These are phyloP conservation scores for Oreochromis mossambicus DNA, from an alignment of 2,797 vertebrate species.

Conservation along the genomic window DNA sequence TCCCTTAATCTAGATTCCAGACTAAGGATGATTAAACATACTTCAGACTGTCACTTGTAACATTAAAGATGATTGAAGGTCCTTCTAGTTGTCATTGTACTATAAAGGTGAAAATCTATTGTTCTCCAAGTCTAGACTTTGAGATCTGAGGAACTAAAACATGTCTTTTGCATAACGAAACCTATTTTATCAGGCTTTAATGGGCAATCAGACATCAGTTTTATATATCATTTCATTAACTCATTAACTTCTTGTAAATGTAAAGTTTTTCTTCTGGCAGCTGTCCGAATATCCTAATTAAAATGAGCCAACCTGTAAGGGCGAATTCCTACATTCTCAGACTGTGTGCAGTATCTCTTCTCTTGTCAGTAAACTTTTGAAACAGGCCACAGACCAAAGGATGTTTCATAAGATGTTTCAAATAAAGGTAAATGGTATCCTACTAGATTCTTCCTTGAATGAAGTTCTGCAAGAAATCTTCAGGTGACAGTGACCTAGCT, in stretches of 20 bases:
- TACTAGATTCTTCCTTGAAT: neutral
- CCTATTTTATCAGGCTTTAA: neutral
- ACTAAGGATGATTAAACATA: conserved; percentile 14
- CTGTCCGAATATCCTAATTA: neutral
- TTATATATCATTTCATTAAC: neutral
- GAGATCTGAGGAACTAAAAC: neutral
- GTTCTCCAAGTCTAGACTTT: neutral
- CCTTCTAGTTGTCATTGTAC: neutral
- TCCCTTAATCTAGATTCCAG: neutral
- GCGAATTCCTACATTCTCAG: neutral
- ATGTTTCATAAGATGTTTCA: neutral
- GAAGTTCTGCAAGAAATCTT: neutral
- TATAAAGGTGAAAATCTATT: neutral
- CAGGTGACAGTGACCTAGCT: neutral
- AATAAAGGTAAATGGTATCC: neutral
- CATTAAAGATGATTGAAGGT: conserved; percentile 19
- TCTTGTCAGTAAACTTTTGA: neutral
- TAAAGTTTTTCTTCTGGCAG: neutral
- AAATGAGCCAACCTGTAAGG: neutral
- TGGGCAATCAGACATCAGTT: neutral
- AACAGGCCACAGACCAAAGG: neutral
- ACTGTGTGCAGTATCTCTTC: neutral
- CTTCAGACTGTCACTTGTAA: neutral
- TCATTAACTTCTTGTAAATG: neutral
- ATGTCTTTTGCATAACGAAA: neutral